A percentile compares a stretch with the other conserved stretches of the same genome.
Conservation (phyloP, 2,113 vertebrate species). For the Leucosticte australis region DNA sequence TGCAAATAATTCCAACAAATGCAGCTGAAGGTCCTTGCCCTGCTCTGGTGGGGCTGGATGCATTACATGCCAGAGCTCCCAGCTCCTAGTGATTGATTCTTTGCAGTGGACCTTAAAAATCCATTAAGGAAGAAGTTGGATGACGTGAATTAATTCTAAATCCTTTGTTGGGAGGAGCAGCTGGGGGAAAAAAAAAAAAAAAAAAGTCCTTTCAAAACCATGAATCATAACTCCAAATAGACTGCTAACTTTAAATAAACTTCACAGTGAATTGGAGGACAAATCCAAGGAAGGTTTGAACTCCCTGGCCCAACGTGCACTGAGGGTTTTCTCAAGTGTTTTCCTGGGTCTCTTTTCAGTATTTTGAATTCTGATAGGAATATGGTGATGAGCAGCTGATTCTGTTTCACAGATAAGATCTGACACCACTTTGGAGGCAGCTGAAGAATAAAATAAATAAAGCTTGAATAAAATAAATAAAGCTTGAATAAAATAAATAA, state of each 20-base stretch:
- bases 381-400: not conserved
- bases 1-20: not conserved
- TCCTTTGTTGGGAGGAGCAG: conserved; percentile 42
- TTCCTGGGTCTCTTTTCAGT: not conserved
- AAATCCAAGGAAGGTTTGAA: not conserved
- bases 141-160: conserved; percentile 72
- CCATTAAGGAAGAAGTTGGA: conserved; percentile 60
- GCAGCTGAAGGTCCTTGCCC: not conserved
- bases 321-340: not conserved
- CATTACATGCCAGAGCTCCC: not conserved
- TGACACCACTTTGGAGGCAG: not conserved
- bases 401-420: not conserved
- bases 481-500: not conserved
- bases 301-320: not conserved
- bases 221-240: conserved; percentile 65
- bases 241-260: conserved; percentile 32
- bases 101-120: conserved; percentile 69
- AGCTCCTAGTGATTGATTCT: conserved; percentile 62
- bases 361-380: conserved; percentile 33
- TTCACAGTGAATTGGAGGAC: conserved; percentile 47
- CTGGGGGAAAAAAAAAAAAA: not conserved
- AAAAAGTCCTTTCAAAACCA: conserved; percentile 50
- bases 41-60: not conserved
- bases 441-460: not conserved
- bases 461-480: not conserved